Evolutionary conservation across 2,888 invertebrate species (phyloP), one percentile per base, ranked within the genome.

Genomic region (Exephanes ischioxanthus): DNA sequence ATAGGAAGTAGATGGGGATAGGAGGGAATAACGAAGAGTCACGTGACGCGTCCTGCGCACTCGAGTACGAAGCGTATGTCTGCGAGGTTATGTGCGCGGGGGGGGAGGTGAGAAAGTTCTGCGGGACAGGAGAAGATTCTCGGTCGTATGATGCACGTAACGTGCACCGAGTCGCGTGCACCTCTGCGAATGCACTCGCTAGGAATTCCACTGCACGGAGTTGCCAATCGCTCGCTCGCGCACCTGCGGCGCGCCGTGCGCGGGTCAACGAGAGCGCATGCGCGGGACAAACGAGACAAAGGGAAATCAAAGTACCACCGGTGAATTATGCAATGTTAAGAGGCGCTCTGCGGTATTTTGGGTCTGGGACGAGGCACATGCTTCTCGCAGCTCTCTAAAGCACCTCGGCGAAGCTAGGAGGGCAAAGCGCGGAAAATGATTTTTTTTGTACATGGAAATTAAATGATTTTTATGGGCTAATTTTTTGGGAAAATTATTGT

Each of bases 111-210:
- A 77, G 80, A 77, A 78, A 67, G 48, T 68, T 58, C 37, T 68
- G 68, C 51, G n/a, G n/a, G 22, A 53, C 41, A 33, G 30, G 37
- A 9, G 4, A 58, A 19, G 26, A 53, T 33, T 37, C 45, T 22
- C 33, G 26, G 37, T 14, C 51, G 41, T 26, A n/a, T 19, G 16
- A 3, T 48, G 71, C 80, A 76, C 80, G 71, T 76, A 67, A 0
- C 48, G 48, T 22, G 73, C 53, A n/a, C 51, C 55, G 41, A 76
- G 84, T 78, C 80, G 72, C 77, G 81, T 70, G 85, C 70, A 78
- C 48, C 70, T 45, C 53, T 26, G 16, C 16, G 70, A 26, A 16
- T 72, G 53, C 16, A n/a, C 19, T 53, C 75, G 61, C 48, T 37
- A 51, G 41, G n/a, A 61, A n/a, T 71, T 51, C 9, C 26, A 9